Conservation (phyloP, 2,888 invertebrate species). For the Tenthredo notha region DNA sequence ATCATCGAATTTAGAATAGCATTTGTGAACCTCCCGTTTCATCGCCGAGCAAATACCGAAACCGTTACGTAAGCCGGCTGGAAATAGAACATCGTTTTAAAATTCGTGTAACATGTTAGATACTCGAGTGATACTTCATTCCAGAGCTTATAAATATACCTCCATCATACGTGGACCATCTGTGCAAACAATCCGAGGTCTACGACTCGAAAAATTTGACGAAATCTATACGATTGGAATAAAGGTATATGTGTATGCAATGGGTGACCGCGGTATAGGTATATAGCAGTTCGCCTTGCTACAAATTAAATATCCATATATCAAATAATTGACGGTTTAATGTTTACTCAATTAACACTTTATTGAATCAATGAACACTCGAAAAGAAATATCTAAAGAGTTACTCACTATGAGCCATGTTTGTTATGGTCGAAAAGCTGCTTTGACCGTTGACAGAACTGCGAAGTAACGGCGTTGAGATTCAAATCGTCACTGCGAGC, state of each 20-base stretch:
- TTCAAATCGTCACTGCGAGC: slow-evolving; percentile 51
- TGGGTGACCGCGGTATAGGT: no score
- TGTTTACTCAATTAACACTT: slow-evolving; percentile 16
- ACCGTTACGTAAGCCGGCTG: slow-evolving; percentile 24
- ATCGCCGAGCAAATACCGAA: slow-evolving; percentile 12
- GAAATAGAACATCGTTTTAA: slow-evolving; percentile 25
- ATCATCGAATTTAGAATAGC: background rate
- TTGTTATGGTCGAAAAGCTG: slow-evolving; percentile 42
- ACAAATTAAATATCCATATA: background rate
- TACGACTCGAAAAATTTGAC: background rate
- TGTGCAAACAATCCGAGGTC: slow-evolving; percentile 9
- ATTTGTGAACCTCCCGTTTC: background rate
- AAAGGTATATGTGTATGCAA: background rate
- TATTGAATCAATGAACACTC: slow-evolving; percentile 35
- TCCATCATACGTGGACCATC: slow-evolving; percentile 7
- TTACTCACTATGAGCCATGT: slow-evolving; percentile 53
- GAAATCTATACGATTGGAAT: background rate
- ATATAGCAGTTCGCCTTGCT: background rate
- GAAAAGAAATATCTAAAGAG: background rate
- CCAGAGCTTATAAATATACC: slow-evolving; percentile 21
- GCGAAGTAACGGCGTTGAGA: slow-evolving; percentile 49
- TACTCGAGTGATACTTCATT: background rate
- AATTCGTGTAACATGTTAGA: slow-evolving; percentile 43
- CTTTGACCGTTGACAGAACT: slow-evolving; percentile 38
- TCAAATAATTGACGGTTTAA: background rate